These are phyloP conservation scores for Apodemia zela DNA, from an alignment of 2,888 invertebrate genomes.

Conservation along the genomic window DNA sequence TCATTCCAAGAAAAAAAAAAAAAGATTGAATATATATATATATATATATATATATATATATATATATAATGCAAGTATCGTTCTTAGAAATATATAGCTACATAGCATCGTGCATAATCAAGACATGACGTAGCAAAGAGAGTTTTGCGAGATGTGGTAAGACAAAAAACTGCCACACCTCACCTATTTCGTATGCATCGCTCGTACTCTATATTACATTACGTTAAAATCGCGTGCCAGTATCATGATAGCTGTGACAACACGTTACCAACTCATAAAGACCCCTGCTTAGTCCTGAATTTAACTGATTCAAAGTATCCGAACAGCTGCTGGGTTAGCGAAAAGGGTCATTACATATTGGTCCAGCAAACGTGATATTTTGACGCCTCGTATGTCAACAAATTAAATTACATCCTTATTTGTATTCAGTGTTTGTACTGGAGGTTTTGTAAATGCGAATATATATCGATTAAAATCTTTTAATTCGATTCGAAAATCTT, in stretches of 20 bases:
- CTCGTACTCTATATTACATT: conserved; percentile 67
- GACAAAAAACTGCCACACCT: conserved; percentile 62
- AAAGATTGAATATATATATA: too few relatives aligned
- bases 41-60: too few relatives aligned
- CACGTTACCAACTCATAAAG: conserved; percentile 42
- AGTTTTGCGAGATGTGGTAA: conserved; percentile 22
- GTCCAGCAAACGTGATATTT: conserved; percentile 52
- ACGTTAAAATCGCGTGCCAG: conserved; percentile 66
- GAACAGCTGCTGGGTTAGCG: conserved; percentile 23
- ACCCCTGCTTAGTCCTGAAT: conserved; percentile 26
- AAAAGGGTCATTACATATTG: conserved; percentile 37
- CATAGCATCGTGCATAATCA: not conserved
- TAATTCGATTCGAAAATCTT: conserved; percentile 12
- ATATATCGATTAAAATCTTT: conserved; percentile 15
- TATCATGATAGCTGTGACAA: conserved; percentile 58
- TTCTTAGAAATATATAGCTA: too few relatives aligned
- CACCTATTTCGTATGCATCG: conserved; percentile 65
- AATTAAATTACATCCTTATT: conserved; percentile 64
- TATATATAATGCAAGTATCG: too few relatives aligned
- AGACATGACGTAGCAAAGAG: not conserved
- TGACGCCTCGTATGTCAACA: conserved; percentile 65
- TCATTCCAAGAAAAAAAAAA: too few relatives aligned
- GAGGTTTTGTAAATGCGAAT: conserved; percentile 12
- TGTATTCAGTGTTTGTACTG: conserved; percentile 54
- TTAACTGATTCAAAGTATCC: conserved; percentile 22